Base-by-base conservation (phyloP, 2,888 invertebrate species). In the Ariolimax columbianus region DNA sequence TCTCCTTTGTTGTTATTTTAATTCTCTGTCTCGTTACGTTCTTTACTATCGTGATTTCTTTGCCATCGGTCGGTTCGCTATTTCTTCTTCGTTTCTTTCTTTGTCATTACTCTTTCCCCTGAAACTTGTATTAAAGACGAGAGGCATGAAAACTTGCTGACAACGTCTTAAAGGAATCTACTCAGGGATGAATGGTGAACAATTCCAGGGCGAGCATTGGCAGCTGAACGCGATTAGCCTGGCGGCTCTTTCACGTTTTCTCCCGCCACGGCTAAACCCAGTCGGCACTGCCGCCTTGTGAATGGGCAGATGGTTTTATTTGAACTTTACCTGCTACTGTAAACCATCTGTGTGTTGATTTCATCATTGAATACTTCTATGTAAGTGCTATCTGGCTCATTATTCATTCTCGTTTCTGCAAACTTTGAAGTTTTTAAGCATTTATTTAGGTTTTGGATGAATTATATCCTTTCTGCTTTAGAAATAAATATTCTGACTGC, bases 291-390 rank as follows among this genome's bases (percentile, higher is more conserved):
- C 19, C 19, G 59, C 38, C n/a, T 59, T 40, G 38, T 38, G 63
- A 59, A 38, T 59, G 38, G 40, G 77, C 77, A 78, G 77, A 78
- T 78, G 77, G 77, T 63, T 78, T 78, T 59, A 59, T 78, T 38
- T 78, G 55, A 77, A 36, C 26, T 78, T 6, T n/a, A 33, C 59
- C 33, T 38, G n/a, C 77, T 63, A 38, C 77, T 7, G 77, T 77
- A 55, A 55, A 0, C 30, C 75, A 2, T 26, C 11, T 63, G n/a
- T 6, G 6, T n/a, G 17, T 63, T 11, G 59, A 63, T 63, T 55
- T 19, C 23, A 55, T 55, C 6, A 55, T 55, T 11, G 17, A 2
- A 55, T 14, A 17, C 14, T 47, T 14, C 55, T 55, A 23, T 55
- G 14, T 55, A 55, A 7, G 19, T 2, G 23, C 3, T 55, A 55